Conservation (phyloP, 2,888 invertebrate species). For the Chymomyza fuscimana region DNA sequence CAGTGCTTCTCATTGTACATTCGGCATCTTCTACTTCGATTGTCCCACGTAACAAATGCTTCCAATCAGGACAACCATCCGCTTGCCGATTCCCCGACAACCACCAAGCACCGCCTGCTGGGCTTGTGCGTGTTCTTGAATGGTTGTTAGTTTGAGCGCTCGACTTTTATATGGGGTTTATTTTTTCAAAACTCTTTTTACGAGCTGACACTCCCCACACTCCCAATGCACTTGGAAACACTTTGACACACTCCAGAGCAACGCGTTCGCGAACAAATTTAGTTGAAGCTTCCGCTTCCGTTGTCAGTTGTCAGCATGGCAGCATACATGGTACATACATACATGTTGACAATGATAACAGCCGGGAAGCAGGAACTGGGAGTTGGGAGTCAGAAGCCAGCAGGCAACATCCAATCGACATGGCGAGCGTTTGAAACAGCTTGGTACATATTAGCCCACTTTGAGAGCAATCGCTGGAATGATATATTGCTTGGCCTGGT, state of each 20-base stretch:
- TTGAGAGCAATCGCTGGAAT: neutral
- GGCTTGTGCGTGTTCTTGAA: conserved; percentile 12
- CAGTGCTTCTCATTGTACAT: neutral
- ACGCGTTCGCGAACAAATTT: conserved; percentile 28
- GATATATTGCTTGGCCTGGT: conserved; percentile 18
- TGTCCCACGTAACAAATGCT: neutral
- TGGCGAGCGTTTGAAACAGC: neutral
- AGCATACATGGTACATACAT: neutral
- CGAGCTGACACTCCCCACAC: conserved; percentile 1
- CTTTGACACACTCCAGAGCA: conserved; percentile 3
- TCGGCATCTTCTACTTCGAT: neutral
- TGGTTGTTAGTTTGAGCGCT: conserved; percentile 25
- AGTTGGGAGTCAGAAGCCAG: conserved; percentile 6
- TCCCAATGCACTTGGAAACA: conserved; percentile 1
- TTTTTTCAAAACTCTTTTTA: conserved; percentile 17
- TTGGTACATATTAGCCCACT: conserved; percentile 10
- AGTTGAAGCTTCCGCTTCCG: conserved; percentile 29
- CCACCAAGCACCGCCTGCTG: conserved; percentile 15
- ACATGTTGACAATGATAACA: neutral
- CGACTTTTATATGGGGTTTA: conserved; percentile 27
- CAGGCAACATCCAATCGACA: neutral
- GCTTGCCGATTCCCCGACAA: neutral
- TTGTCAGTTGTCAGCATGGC: conserved; percentile 11
- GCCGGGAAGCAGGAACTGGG: neutral
- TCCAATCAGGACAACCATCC: neutral